Conservation (phyloP, 2,797 vertebrate genomes). For the Rhinophrynus dorsalis region DNA sequence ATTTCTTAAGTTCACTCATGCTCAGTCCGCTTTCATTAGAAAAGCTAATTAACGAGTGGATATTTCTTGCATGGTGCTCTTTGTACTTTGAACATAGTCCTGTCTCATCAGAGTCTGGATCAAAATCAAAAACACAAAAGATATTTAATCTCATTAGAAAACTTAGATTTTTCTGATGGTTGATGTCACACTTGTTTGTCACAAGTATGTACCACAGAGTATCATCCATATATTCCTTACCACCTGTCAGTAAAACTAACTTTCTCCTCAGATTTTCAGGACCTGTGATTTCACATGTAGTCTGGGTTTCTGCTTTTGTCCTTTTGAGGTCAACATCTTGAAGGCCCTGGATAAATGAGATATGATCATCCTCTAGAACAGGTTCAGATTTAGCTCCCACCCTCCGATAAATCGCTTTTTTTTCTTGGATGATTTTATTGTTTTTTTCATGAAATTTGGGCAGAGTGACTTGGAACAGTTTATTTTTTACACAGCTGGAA, state of each 20-base stretch:
- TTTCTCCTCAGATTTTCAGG: conserved; percentile 73
- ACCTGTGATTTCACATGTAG: conserved; percentile 16
- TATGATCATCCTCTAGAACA: conserved; percentile 50
- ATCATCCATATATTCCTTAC: conserved; percentile 75
- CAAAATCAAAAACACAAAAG: conserved; percentile 83
- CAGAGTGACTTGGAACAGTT: conserved; percentile 65
- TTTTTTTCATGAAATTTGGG: conserved; percentile 71
- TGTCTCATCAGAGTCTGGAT: conserved; percentile 72
- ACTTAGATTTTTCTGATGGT: conserved; percentile 64
- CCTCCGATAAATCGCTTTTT: conserved; percentile 62
- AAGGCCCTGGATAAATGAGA: conserved; percentile 64
- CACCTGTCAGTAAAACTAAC: conserved; percentile 67
- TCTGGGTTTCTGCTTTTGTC: conserved; percentile 68
- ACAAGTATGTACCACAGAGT: conserved; percentile 77
- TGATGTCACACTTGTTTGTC: conserved; percentile 69
- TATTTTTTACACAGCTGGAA: conserved; percentile 61
- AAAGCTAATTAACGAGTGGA: conserved; percentile 75
- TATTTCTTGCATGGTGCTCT: conserved; percentile 66
- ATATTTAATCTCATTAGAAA: conserved; percentile 77
- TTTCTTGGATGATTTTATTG: conserved; percentile 68
- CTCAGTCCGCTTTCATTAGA: conserved; percentile 56
- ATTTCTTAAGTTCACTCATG: conserved; percentile 60
- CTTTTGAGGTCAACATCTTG: conserved; percentile 66
- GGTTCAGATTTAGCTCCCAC: conserved; percentile 74
- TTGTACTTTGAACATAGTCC: conserved; percentile 74